Evolutionary conservation across 2,797 vertebrate genomes (phyloP).

Genomic region (Takifugu rubripes): DNA sequence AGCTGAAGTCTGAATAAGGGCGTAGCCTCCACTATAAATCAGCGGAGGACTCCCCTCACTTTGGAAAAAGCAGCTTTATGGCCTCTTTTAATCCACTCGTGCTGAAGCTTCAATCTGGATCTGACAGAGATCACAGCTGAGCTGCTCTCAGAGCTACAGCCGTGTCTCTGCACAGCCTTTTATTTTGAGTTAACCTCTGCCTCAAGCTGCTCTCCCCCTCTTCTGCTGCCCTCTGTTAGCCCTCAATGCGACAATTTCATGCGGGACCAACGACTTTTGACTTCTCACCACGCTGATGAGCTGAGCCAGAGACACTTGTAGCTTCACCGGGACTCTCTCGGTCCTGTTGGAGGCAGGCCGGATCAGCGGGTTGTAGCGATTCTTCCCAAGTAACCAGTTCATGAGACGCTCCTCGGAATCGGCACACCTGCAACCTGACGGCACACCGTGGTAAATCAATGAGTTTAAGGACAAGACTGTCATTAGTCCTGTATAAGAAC

Average conservation of each 20-base stretch:
- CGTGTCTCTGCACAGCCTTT: constrained; percentile 13
- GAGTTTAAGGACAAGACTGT: background rate
- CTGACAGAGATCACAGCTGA: constrained; percentile 56
- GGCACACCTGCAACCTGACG: constrained; percentile 79
- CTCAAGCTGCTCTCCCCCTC: constrained; percentile 16
- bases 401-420: constrained; percentile 93
- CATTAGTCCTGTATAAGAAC: background rate
- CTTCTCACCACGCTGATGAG: constrained; percentile 94
- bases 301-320: constrained; percentile 91
- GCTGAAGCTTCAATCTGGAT: constrained; percentile 71
- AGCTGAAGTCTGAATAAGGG: constrained; percentile 22
- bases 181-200: constrained; percentile 38
- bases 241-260: background rate
- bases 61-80: constrained; percentile 68
- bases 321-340: constrained; percentile 85
- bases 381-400: constrained; percentile 84
- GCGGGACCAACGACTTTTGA: background rate
- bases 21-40: constrained; percentile 58
- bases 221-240: constrained; percentile 11
- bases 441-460: constrained; percentile 4
- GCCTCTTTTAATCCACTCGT: constrained; percentile 67
- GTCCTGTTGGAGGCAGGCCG: constrained; percentile 88
- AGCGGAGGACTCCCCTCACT: no score
- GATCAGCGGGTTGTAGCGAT: constrained; percentile 95
- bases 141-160: constrained; percentile 40